Evolutionary conservation across 2,888 invertebrate genomes (phyloP).

Genomic region (Cryptocheilus praepositus): DNA sequence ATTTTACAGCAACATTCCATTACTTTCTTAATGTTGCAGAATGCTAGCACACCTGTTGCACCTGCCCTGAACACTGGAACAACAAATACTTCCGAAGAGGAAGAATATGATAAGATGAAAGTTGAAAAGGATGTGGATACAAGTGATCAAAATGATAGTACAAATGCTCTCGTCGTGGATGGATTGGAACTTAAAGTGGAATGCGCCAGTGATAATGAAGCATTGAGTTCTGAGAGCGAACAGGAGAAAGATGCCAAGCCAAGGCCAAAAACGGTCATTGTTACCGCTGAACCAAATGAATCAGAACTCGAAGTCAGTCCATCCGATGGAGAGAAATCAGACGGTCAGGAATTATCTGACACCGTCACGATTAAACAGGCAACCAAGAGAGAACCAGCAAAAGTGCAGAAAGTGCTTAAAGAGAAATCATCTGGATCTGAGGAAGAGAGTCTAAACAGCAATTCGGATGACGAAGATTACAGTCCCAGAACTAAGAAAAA

Average conservation of each 20-base stretch:
- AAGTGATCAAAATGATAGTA: slow-evolving; percentile 21
- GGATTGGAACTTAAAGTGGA: slow-evolving; percentile 70
- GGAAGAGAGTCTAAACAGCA: slow-evolving; percentile 58
- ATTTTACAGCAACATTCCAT: background rate
- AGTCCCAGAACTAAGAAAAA: slow-evolving; percentile 64
- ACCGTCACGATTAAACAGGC: slow-evolving; percentile 27
- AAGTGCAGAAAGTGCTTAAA: slow-evolving; percentile 53
- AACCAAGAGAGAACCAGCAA: slow-evolving; percentile 32
- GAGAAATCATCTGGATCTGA: slow-evolving; percentile 57
- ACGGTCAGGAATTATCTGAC: slow-evolving; percentile 31
- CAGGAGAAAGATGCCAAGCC: slow-evolving; percentile 53
- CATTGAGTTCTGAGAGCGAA: slow-evolving; percentile 57
- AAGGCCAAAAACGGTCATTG: slow-evolving; percentile 50
- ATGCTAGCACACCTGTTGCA: slow-evolving; percentile 10
- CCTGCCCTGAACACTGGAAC: slow-evolving; percentile 15
- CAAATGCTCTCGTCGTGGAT: slow-evolving; percentile 64
- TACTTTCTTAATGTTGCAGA: slow-evolving; percentile 4
- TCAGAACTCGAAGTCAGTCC: slow-evolving; percentile 68
- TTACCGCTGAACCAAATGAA: slow-evolving; percentile 67
- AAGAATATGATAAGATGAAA: background rate
- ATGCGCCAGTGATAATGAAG: slow-evolving; percentile 70
- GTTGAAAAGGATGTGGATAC: slow-evolving; percentile 17
- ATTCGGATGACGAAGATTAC: slow-evolving; percentile 68
- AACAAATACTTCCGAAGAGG: slow-evolving; percentile 15
- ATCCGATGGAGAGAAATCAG: slow-evolving; percentile 61